Evolutionary conservation across 2,113 vertebrate genomes (phyloP), one percentile per base, ranked within the genome.

Genomic region (Tragelaphus imberbis): DNA sequence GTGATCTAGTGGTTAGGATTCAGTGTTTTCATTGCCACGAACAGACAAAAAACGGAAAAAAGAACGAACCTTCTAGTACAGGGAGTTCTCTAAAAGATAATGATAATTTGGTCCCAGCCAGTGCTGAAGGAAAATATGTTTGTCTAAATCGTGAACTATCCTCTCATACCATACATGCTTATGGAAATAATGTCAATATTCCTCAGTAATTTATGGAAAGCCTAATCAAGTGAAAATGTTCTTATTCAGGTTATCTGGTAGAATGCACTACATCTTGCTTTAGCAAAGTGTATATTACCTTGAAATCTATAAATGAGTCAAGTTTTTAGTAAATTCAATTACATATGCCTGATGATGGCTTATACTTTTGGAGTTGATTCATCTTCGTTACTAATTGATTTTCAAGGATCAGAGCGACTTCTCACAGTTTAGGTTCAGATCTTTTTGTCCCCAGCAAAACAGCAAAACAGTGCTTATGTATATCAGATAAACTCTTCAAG

Each of bases 321-420:
- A 80, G 55, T 68, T 96, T 89, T 94, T 86, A 88, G 87, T 85
- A 96, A 93, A 97, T 86, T 90, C 84, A 71, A 33, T 94, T 82
- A 88, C 19, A 53, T 11, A 14, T 94, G 75, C 19, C 82, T 49
- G 21, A 16, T 28, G 79, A 84, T 56, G 85, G 84, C 82, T 59
- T 61, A 90, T 47, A 84, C 82, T 95, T 82, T 59, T 33, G 13
- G 81, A n/a, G 95, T 90, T 25, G 44, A 85, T 88, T 95, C 68
- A 56, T 94, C 85, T 88, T 95, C 65, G 95, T 91, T 90, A 93
- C 55, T 68, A 90, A 98, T 68, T 79, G 94, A 98, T 97, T 94
- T 96, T 92, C 88, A 95, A 80, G 27, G 81, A 94, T 88, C 94
- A 61, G 33, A 82, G 81, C 27, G 27, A 63, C 30, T 94, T 97